A percentile compares a stretch with the other conserved stretches of the same genome.
Evolutionary conservation across 2,888 invertebrate genomes (phyloP).

Genomic region (Drepanosiphum platanoidis): DNA sequence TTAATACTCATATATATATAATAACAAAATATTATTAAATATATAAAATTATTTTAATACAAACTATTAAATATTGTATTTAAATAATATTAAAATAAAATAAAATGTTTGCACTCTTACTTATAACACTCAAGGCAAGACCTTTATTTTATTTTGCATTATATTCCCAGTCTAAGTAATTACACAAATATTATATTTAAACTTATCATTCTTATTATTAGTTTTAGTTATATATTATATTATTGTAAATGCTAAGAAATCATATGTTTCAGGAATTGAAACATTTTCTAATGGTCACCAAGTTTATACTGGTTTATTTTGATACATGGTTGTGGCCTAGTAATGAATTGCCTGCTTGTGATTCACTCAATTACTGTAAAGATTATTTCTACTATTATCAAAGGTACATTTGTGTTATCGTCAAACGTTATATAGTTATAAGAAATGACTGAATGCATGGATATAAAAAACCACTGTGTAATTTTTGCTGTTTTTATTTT

Average conservation of each 20-base stretch:
- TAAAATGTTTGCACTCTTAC: background rate
- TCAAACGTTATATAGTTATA: background rate
- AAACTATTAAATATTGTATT: too few species aligned
- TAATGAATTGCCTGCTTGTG: background rate
- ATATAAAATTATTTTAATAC: too few species aligned
- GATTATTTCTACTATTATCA: background rate
- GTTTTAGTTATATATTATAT: too few species aligned
- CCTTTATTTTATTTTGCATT: too few species aligned
- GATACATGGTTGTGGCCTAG: slow-evolving; percentile 9
- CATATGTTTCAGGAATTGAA: background rate
- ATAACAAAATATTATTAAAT: too few species aligned
- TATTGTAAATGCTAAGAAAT: background rate
- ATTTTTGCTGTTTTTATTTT: background rate
- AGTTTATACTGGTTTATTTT: slow-evolving; percentile 6
- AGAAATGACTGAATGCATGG: background rate
- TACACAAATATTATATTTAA: background rate
- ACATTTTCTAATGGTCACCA: background rate
- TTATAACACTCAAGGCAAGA: too few species aligned
- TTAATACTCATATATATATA: too few species aligned
- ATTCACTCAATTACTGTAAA: background rate
- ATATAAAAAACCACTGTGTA: background rate
- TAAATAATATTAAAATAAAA: too few species aligned
- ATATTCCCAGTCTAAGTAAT: too few species aligned
- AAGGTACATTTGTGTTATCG: slow-evolving; percentile 9
- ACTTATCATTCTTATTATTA: background rate